Conservation (phyloP, 2,113 vertebrate genomes). For the Hippocampus zosterae region DNA sequence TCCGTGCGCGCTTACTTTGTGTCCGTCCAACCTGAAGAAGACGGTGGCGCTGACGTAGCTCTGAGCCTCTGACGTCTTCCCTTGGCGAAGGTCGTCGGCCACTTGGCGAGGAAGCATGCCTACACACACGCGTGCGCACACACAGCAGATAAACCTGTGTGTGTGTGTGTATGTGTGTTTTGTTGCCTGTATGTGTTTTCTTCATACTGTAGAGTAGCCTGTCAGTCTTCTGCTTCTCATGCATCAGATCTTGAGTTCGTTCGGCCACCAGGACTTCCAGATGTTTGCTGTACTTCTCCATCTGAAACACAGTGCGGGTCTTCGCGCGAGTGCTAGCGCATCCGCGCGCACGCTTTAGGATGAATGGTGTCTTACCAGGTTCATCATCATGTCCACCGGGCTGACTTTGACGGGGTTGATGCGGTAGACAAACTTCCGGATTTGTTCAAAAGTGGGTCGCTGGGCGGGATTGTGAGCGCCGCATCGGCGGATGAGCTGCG, state of each 20-base stretch:
- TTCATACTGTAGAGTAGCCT: slow-evolving; percentile 79
- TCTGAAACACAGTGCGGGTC: slow-evolving; percentile 54
- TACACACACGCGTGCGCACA: slow-evolving; percentile 27
- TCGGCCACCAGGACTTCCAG: slow-evolving; percentile 82
- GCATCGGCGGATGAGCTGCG: slow-evolving; percentile 76
- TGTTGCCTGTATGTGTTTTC: slow-evolving; percentile 5
- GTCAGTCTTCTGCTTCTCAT: slow-evolving; percentile 84
- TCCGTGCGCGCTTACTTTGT: not conserved
- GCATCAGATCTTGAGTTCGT: slow-evolving; percentile 80
- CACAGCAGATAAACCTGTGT: not conserved
- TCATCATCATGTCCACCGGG: slow-evolving; percentile 86
- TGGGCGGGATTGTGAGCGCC: slow-evolving; percentile 75
- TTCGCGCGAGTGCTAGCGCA: no score
- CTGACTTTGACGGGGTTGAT: slow-evolving; percentile 85
- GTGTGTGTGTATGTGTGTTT: slow-evolving; percentile 12
- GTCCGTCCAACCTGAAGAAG: slow-evolving; percentile 79
- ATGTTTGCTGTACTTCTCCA: slow-evolving; percentile 90
- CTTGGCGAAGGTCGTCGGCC: slow-evolving; percentile 80
- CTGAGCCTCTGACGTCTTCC: slow-evolving; percentile 73
- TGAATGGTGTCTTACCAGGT: slow-evolving; percentile 61
- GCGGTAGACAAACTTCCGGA: slow-evolving; percentile 78
- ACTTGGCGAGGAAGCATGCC: slow-evolving; percentile 82
- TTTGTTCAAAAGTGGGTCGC: slow-evolving; percentile 80
- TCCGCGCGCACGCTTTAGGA: no score
- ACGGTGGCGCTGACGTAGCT: slow-evolving; percentile 79